Conservation (phyloP, 2,888 invertebrate species). For the Deroplatys truncata region DNA sequence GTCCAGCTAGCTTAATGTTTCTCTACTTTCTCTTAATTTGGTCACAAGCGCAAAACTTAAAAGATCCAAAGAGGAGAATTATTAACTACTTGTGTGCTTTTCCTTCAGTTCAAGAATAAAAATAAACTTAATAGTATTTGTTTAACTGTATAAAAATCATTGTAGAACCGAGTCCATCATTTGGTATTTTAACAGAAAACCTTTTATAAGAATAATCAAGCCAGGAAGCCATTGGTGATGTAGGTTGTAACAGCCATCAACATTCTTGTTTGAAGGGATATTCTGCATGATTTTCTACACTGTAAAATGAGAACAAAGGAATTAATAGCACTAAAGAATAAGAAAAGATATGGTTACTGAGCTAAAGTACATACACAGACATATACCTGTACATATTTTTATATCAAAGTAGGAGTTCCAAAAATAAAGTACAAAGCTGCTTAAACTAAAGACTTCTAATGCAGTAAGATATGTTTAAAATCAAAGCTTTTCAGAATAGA, state of each 20-base stretch:
- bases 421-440: too few species aligned
- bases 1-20: not conserved
- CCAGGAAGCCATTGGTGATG: not conserved
- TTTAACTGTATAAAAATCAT: too few species aligned
- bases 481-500: too few species aligned
- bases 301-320: slow-evolving; percentile 33
- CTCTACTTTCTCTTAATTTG: not conserved
- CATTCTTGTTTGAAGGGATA: slow-evolving; percentile 53
- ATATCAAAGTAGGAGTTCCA: too few species aligned
- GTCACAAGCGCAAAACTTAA: not conserved
- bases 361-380: too few species aligned
- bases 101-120: not conserved
- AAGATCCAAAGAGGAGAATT: too few species aligned
- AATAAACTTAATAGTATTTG: too few species aligned
- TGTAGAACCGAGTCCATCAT: too few species aligned
- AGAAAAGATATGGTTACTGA: not conserved
- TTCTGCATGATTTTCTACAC: slow-evolving; percentile 62
- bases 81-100: not conserved
- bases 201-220: not conserved
- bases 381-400: too few species aligned
- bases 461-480: too few species aligned
- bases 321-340: not conserved
- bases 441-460: too few species aligned
- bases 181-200: not conserved
- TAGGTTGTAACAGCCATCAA: not conserved